These are phyloP conservation scores for Noctua janthina DNA, from an alignment of 2,888 invertebrate genomes.

Conservation along the genomic window DNA sequence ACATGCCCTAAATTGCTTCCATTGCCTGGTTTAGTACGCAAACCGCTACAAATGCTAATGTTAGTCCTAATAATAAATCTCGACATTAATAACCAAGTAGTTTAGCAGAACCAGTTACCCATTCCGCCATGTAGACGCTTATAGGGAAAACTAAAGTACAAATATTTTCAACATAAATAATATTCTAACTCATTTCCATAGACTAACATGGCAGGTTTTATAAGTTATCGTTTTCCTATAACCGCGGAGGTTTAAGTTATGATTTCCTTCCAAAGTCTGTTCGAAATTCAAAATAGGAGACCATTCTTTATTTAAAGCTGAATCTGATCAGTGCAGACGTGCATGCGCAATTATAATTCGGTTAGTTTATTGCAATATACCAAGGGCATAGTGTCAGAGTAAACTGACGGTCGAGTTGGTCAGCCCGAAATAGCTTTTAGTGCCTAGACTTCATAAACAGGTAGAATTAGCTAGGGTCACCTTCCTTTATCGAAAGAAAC, in stretches of 20 bases:
- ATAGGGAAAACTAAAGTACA: constrained; percentile 36
- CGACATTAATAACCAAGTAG: constrained; percentile 38
- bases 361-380: constrained; percentile 45
- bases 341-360: constrained; percentile 44
- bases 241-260: constrained; percentile 18
- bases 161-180: constrained; percentile 42
- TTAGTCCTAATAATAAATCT: constrained; percentile 41
- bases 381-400: constrained; percentile 62
- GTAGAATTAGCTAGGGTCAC: constrained; percentile 66
- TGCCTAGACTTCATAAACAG: constrained; percentile 59
- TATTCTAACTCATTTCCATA: constrained; percentile 39
- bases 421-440: constrained; percentile 58
- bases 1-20: constrained; percentile 29
- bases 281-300: constrained; percentile 32
- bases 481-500: constrained; percentile 58
- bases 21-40: constrained; percentile 13
- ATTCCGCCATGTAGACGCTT: constrained; percentile 25
- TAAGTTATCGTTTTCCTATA: constrained; percentile 44
- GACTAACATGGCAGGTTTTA: constrained; percentile 31
- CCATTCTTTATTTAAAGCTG: constrained; percentile 32
- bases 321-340: constrained; percentile 39
- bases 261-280: constrained; percentile 20
- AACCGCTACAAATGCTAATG: constrained; percentile 38
- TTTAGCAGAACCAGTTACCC: constrained; percentile 34
- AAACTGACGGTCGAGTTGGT: constrained; percentile 41